Evolutionary conservation across 1,140 invertebrate species (phyloP), one percentile per base, ranked within the genome.

Genomic region (Plectrocnemia conspersa): DNA sequence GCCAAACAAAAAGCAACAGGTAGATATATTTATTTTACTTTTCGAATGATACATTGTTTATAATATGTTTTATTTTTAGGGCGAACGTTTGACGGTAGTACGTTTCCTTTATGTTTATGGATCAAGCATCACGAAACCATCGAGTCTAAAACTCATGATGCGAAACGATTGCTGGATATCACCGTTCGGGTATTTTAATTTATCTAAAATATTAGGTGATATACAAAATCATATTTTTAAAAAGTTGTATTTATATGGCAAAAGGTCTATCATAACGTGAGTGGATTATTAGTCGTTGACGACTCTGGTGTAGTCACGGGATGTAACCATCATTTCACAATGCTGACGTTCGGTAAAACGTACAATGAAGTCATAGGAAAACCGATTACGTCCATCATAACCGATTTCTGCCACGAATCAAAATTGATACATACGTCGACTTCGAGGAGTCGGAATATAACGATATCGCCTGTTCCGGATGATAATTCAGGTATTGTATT

Each of bases 241-340:
- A 7, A 2, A 41, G 3, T 3, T n/a, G n/a, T n/a, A n/a, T n/a
- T n/a, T n/a, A n/a, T n/a, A n/a, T n/a, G n/a, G n/a, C 25, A 15
- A 10, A 55, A 76, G 74, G 72, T 84, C 5, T 84, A 82, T 59
- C 79, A 79, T 57, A 84, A 83, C 63, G 80, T 85, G 40, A 84
- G 81, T 64, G 83, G 83, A 10, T 66, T 85, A n/a, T 74, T 85
- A 15, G 81, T 83, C 9, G 72, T 85, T 1, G 75, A 79, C 49
- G 79, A 81, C 7, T 68, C 74, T 53, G 81, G 79, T 4, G 72
- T 73, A n/a, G 80, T 85, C 45, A 77, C 80, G 11, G 80, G 79
- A 10, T 81, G 81, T 56, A 85, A 85, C 65, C 77, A 82, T 58
- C 81, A 82, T 63, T 84, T 85, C 63, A 76, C 82, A 0, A 76